Evolutionary conservation across 2,888 invertebrate genomes (phyloP).

Genomic region (Macaria notata): DNA sequence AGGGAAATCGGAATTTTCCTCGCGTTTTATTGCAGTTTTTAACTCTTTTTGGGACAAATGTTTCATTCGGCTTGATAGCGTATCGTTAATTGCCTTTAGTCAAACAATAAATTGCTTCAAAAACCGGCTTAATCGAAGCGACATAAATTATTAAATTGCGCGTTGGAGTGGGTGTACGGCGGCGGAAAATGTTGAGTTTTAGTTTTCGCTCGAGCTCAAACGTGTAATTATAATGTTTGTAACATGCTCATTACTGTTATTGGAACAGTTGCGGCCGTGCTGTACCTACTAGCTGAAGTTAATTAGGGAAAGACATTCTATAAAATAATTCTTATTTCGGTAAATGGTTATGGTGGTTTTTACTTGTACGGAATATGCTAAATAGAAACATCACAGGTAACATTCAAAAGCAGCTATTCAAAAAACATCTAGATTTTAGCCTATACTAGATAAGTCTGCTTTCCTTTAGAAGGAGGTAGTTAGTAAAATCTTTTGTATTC

Average conservation of each 20-base stretch:
- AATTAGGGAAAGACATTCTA: too few species aligned
- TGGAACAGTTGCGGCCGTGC: background rate
- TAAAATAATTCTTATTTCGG: too few species aligned
- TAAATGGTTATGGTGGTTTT: too few species aligned
- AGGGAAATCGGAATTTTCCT: constrained; percentile 41
- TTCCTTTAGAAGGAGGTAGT: too few species aligned
- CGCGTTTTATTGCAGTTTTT: constrained; percentile 24
- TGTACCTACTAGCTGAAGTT: too few species aligned
- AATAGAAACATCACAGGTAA: too few species aligned
- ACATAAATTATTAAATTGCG: constrained; percentile 58
- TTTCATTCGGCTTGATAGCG: constrained; percentile 36
- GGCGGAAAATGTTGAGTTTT: constrained; percentile 47
- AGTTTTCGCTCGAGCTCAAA: constrained; percentile 34
- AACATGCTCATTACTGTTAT: constrained; percentile 5
- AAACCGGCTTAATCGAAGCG: constrained; percentile 53
- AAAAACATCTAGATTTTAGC: too few species aligned
- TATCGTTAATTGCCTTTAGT: constrained; percentile 39
- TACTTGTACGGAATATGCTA: too few species aligned
- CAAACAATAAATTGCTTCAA: constrained; percentile 45
- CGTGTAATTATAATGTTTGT: constrained; percentile 31
- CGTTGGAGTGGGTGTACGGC: constrained; percentile 64
- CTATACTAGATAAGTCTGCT: too few species aligned
- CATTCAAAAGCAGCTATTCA: too few species aligned
- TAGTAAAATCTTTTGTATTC: too few species aligned
- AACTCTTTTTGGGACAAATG: constrained; percentile 34